These are phyloP conservation scores for Eulemur rubriventer DNA, from an alignment of 2,797 vertebrate species.

Conservation along the genomic window DNA sequence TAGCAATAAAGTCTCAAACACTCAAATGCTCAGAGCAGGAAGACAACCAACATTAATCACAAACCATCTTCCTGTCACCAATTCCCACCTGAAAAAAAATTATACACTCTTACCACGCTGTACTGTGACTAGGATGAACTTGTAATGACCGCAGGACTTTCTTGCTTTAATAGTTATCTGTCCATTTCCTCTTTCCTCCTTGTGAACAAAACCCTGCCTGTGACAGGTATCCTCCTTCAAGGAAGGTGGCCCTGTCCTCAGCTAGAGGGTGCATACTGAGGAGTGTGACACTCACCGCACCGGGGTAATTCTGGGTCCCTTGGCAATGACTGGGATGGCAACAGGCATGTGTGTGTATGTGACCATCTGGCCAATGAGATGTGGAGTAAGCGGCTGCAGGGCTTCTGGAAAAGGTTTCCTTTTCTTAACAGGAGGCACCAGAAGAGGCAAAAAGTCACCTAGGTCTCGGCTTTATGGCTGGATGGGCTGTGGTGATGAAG, in stretches of 20 bases:
- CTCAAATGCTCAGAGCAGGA: background rate
- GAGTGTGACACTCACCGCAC: fast-evolving
- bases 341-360: background rate
- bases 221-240: background rate
- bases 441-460: background rate
- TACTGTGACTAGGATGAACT: background rate
- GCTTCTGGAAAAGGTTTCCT: background rate
- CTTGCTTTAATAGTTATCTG: background rate
- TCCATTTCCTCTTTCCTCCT: background rate
- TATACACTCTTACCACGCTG: background rate
- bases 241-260: background rate
- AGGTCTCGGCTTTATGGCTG: fast-evolving
- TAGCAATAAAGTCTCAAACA: background rate
- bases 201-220: background rate
- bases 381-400: background rate
- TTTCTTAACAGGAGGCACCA: background rate
- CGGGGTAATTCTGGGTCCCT: background rate
- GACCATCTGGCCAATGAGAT: background rate
- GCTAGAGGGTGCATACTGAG: background rate
- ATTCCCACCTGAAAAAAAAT: background rate
- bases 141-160: background rate
- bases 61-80: background rate
- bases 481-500: background rate
- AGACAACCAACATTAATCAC: background rate
- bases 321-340: background rate